Percentiles rank a stretch among this genome's conserved stretches.
Conservation (phyloP, 2,113 vertebrate species). For the Myrmecophaga tridactyla region DNA sequence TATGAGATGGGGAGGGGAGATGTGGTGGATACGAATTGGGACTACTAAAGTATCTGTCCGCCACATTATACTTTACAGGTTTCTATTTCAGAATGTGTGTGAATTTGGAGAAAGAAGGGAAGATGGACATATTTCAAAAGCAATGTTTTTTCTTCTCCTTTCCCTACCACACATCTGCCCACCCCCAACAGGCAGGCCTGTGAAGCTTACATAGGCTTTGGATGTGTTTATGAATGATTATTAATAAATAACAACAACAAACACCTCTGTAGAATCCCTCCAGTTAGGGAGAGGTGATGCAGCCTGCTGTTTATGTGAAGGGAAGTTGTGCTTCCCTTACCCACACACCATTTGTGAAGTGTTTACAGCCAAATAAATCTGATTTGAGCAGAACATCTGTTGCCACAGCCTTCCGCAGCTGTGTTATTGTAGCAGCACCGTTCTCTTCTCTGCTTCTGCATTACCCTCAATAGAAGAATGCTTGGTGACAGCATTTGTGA, state of each 20-base stretch:
- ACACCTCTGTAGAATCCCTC: conserved; percentile 4
- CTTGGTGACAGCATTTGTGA: not conserved
- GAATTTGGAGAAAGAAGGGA: not conserved
- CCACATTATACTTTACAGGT: not conserved
- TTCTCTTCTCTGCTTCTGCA: not conserved
- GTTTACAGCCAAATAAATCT: conserved; percentile 53
- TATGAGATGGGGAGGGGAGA: not conserved
- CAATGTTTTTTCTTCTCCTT: not conserved
- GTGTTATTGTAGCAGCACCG: not conserved
- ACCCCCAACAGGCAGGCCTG: not conserved
- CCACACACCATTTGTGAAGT: conserved; percentile 52
- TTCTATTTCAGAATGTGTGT: not conserved
- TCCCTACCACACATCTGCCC: not conserved
- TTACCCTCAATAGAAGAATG: not conserved
- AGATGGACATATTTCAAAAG: not conserved
- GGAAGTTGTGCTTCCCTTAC: not conserved
- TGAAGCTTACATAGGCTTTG: not conserved
- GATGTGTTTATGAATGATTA: conserved; percentile 1
- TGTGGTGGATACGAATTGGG: not conserved
- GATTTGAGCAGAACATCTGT: conserved; percentile 64
- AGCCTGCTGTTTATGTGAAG: not conserved
- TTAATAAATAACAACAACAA: conserved; percentile 18
- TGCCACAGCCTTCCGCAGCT: conserved; percentile 30
- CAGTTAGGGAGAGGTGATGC: not conserved
- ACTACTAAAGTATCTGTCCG: not conserved